phyloP scores from a whole-genome alignment of 2,888 invertebrate genomes.

The Xanthostigma xanthostigma region DNA sequence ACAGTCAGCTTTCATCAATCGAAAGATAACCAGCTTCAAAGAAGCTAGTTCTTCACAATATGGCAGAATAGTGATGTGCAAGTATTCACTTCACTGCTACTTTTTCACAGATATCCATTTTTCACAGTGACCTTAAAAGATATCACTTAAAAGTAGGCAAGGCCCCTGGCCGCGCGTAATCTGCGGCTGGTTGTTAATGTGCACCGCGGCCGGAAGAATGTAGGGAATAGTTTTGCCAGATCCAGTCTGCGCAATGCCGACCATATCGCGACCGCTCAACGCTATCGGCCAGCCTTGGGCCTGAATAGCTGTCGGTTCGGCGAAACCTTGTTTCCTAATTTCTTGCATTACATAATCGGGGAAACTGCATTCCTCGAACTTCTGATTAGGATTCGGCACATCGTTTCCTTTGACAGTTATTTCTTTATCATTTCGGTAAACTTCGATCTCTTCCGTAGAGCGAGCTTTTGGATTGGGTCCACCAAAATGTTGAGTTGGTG shows the following conservation, averaged over 20 bases:
- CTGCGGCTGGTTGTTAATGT: slow-evolving; percentile 80
- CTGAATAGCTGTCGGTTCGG: slow-evolving; percentile 88
- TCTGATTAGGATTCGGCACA: slow-evolving; percentile 75
- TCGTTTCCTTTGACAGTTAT: slow-evolving; percentile 81
- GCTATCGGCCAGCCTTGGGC: slow-evolving; percentile 94
- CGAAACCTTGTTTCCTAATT: slow-evolving; percentile 63
- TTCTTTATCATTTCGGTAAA: slow-evolving; percentile 61
- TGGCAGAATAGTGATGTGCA: no score
- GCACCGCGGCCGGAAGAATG: slow-evolving; percentile 88
- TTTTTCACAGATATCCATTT: no score
- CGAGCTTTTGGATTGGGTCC: slow-evolving; percentile 31
- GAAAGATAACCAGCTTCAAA: no score
- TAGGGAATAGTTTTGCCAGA: slow-evolving; percentile 87
- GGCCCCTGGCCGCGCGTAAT: slow-evolving; percentile 86
- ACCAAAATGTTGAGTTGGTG: slow-evolving; percentile 30
- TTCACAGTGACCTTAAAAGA: no score
- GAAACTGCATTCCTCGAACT: slow-evolving; percentile 83
- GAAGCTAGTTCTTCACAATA: no score
- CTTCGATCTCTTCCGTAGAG: slow-evolving; percentile 56
- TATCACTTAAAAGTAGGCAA: no score
- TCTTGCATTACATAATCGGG: slow-evolving; percentile 73
- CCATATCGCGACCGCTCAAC: slow-evolving; percentile 80
- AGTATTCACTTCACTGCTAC: no score
- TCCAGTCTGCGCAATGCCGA: slow-evolving; percentile 71
- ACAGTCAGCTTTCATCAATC: no score